A percentile compares a stretch with the other conserved stretches of the same genome.
Conservation (phyloP, 2,797 vertebrate genomes). For the Taeniopygia guttata region DNA sequence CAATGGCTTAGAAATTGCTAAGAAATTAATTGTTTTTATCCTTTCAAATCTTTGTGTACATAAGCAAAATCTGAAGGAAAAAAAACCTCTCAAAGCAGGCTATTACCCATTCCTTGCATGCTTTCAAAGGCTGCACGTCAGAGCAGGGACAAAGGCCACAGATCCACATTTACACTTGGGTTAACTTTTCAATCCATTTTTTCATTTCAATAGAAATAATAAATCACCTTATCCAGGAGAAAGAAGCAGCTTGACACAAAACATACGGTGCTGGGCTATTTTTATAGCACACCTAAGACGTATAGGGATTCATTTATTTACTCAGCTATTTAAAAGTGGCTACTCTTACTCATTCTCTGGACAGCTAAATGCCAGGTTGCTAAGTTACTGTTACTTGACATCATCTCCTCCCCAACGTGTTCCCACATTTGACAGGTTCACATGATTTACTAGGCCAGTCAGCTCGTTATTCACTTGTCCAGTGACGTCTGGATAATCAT, state of each 20-base stretch:
- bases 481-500: constrained; percentile 73
- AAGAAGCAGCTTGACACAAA: constrained; percentile 68
- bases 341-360: constrained; percentile 72
- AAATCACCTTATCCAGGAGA: constrained; percentile 69
- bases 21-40: constrained; percentile 38
- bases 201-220: constrained; percentile 70
- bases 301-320: constrained; percentile 71
- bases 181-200: constrained; percentile 71
- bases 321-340: constrained; percentile 74
- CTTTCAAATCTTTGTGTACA: not conserved
- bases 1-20: not conserved
- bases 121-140: constrained; percentile 45
- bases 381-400: constrained; percentile 86
- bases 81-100: not conserved
- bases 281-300: constrained; percentile 70
- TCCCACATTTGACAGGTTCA: constrained; percentile 78
- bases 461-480: constrained; percentile 75
- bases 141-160: constrained; percentile 46
- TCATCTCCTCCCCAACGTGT: constrained; percentile 79
- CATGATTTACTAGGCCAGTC: constrained; percentile 76
- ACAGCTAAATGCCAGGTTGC: constrained; percentile 81
- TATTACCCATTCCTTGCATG: constrained; percentile 1
- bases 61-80: not conserved
- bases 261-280: constrained; percentile 62
- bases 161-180: constrained; percentile 61